Conservation (phyloP, 2,797 vertebrate genomes). For the Hypotaenidia okinawae region DNA sequence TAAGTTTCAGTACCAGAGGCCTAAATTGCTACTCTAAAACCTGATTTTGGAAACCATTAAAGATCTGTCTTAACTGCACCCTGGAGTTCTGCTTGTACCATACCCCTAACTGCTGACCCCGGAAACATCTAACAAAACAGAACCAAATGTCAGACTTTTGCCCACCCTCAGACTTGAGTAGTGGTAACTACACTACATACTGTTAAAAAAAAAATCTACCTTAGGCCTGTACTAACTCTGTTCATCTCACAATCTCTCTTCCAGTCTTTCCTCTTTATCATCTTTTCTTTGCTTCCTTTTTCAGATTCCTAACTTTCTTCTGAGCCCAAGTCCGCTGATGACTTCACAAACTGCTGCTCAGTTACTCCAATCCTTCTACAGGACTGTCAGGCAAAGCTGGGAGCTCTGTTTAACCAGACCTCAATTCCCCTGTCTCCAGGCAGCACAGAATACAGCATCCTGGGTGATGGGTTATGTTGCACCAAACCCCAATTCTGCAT, state of each 20-base stretch:
- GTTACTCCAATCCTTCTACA: not conserved
- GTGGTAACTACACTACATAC: not conserved
- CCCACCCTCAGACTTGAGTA: not conserved
- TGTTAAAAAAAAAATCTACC: not conserved
- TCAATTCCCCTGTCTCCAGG: not conserved
- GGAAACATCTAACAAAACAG: not conserved
- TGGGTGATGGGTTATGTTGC: fast-evolving
- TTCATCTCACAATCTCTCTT: not conserved
- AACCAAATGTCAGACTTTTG: not conserved
- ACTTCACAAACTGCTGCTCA: not conserved
- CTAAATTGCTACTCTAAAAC: not conserved
- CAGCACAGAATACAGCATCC: not conserved
- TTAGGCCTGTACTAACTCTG: not conserved
- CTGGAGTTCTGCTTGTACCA: fast-evolving
- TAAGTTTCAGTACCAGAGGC: not conserved
- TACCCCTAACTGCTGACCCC: not conserved
- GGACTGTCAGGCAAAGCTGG: not conserved
- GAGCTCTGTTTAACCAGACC: not conserved
- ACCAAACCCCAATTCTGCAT: not conserved
- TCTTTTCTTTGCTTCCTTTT: not conserved
- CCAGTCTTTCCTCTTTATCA: not conserved
- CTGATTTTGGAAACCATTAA: not conserved
- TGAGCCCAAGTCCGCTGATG: not conserved
- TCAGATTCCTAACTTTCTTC: not conserved
- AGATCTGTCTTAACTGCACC: fast-evolving